Evolutionary conservation across 2,797 vertebrate species (phyloP).

Genomic region (Fundulus diaphanus): DNA sequence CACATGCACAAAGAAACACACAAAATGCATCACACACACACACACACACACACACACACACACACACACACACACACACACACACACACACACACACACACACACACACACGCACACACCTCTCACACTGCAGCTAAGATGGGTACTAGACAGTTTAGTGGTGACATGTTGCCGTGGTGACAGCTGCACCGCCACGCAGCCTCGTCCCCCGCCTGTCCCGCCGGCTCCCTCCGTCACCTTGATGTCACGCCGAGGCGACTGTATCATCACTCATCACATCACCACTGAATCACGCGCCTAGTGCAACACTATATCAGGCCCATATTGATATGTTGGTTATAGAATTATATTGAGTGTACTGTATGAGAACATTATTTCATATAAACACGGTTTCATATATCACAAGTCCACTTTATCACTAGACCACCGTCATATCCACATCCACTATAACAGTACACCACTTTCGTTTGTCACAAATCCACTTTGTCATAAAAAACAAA

Average conservation of each 20-base stretch:
- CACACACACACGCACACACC: slow-evolving; percentile 54
- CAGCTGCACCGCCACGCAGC: slow-evolving; percentile 43
- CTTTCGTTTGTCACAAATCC: slow-evolving; percentile 77
- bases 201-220: slow-evolving; percentile 57
- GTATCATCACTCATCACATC: slow-evolving; percentile 76
- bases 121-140: slow-evolving; percentile 74
- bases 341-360: slow-evolving; percentile 76
- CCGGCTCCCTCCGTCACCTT: slow-evolving; percentile 60
- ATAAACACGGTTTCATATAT: slow-evolving; percentile 75
- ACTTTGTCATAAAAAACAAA: slow-evolving; percentile 65
- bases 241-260: slow-evolving; percentile 70
- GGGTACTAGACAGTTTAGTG: slow-evolving; percentile 65
- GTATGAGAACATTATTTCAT: slow-evolving; percentile 79
- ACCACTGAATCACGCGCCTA: slow-evolving; percentile 76
- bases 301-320: slow-evolving; percentile 74
- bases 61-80: slow-evolving; percentile 71
- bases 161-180: slow-evolving; percentile 65
- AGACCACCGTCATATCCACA: slow-evolving; percentile 78
- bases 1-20: slow-evolving; percentile 81
- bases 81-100: slow-evolving; percentile 48
- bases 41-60: slow-evolving; percentile 54
- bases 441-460: slow-evolving; percentile 77
- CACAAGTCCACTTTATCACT: slow-evolving; percentile 79
- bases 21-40: slow-evolving; percentile 76
- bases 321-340: slow-evolving; percentile 83